These are phyloP conservation scores for Trissolcus brochymenae DNA, from an alignment of 2,888 invertebrate species.

Conservation along the genomic window DNA sequence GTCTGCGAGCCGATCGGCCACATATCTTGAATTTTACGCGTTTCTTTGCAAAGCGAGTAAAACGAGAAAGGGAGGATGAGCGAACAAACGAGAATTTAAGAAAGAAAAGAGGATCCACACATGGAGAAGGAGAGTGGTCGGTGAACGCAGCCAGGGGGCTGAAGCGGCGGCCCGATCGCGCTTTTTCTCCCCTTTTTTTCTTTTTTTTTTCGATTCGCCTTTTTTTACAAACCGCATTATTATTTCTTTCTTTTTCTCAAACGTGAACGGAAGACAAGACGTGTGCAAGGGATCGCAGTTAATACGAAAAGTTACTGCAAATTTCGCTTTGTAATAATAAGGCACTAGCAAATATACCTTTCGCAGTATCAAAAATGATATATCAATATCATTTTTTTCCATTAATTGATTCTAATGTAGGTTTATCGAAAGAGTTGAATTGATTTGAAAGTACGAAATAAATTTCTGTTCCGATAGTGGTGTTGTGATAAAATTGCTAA, in stretches of 20 bases:
- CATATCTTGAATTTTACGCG: constrained; percentile 68
- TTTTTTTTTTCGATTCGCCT: constrained; percentile 53
- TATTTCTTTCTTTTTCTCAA: constrained; percentile 61
- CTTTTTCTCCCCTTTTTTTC: constrained; percentile 55
- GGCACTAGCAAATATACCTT: neutral
- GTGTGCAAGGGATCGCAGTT: constrained; percentile 42
- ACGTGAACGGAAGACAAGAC: constrained; percentile 58
- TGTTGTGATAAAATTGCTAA: too few relatives aligned
- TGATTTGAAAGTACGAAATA: too few relatives aligned
- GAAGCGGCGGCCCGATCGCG: constrained; percentile 67
- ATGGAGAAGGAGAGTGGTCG: constrained; percentile 61
- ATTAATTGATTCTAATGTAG: too few relatives aligned
- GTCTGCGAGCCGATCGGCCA: constrained; percentile 59
- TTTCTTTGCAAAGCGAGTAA: constrained; percentile 62
- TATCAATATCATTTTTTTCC: neutral
- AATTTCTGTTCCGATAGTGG: too few relatives aligned
- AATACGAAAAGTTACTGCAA: constrained; percentile 41
- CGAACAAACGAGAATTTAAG: constrained; percentile 56
- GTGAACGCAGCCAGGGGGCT: constrained; percentile 62
- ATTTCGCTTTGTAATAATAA: constrained; percentile 36
- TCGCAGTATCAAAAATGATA: neutral
- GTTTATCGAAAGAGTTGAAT: too few relatives aligned
- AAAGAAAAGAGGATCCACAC: constrained; percentile 57
- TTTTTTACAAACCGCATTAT: constrained; percentile 58
- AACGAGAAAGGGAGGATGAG: constrained; percentile 55